These are phyloP conservation scores for Bombylius discolor DNA, from an alignment of 2,888 invertebrate species.

Conservation along the genomic window DNA sequence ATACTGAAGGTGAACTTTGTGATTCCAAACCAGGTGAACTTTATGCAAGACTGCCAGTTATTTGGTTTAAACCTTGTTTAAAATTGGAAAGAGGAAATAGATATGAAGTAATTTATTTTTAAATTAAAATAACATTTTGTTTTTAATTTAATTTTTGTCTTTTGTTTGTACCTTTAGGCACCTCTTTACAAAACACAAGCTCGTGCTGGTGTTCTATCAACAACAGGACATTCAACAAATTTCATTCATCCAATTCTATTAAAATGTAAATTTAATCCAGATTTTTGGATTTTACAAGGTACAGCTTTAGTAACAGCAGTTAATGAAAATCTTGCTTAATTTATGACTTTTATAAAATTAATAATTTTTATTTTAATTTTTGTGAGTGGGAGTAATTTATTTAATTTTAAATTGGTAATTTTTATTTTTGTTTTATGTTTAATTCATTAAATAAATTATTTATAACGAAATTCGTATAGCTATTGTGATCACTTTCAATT, in stretches of 20 bases:
- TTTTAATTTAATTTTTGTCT: not conserved
- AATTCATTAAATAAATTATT: too few relatives aligned
- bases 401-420: too few relatives aligned
- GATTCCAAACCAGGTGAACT: conserved; percentile 61
- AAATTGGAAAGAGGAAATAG: conserved; percentile 18
- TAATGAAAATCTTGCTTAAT: conserved; percentile 40
- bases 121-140: conserved; percentile 27
- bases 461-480: too few relatives aligned
- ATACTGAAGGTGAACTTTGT: conserved; percentile 47
- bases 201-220: conserved; percentile 73
- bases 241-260: conserved; percentile 71
- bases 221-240: conserved; percentile 88
- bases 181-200: conserved; percentile 84
- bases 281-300: conserved; percentile 80
- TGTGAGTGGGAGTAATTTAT: too few relatives aligned
- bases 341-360: too few relatives aligned
- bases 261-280: conserved; percentile 48
- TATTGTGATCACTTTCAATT: too few relatives aligned
- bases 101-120: conserved; percentile 44
- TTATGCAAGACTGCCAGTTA: conserved; percentile 26
- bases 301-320: conserved; percentile 76
- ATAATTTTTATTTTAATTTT: too few relatives aligned
- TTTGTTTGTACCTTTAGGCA: conserved; percentile 29
- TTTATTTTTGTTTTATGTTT: too few relatives aligned
- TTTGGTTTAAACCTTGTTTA: conserved; percentile 31